Evolutionary conservation across 2,797 vertebrate genomes (phyloP).

Genomic region (Oreochromis grahami): DNA sequence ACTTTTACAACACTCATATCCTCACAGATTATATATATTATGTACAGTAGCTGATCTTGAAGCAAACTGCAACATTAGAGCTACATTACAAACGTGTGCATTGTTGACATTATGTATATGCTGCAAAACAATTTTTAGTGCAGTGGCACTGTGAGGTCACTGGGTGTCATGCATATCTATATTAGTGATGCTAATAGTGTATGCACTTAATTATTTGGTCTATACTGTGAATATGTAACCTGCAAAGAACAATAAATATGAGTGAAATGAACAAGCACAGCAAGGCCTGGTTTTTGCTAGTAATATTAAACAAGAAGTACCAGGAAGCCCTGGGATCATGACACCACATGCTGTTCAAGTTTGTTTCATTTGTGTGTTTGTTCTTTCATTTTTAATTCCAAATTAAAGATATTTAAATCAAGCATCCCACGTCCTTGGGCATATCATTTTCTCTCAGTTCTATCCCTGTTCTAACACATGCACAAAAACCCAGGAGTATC

Average conservation of each 20-base stretch:
- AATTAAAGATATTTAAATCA: not conserved
- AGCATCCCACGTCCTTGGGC: not conserved
- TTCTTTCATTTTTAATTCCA: not conserved
- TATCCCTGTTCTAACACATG: rapidly evolving
- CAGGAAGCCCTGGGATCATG: not conserved
- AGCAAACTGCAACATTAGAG: not conserved
- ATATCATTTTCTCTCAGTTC: not conserved
- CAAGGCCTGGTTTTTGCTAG: not conserved
- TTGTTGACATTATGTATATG: not conserved
- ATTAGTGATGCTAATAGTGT: not conserved
- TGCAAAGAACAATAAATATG: not conserved
- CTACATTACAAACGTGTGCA: not conserved
- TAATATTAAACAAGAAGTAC: not conserved
- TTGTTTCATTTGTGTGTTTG: not conserved
- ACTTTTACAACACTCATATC: not conserved
- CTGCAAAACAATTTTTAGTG: not conserved
- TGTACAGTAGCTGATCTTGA: not conserved
- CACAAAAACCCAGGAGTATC: not conserved
- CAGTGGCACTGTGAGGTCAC: not conserved
- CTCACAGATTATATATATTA: rapidly evolving
- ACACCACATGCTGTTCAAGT: not conserved
- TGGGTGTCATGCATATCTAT: not conserved
- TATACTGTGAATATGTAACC: not conserved
- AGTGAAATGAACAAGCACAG: not conserved
- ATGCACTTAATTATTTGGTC: rapidly evolving